phyloP scores from a whole-genome alignment of 2,113 vertebrate species.

The Tapirus terrestris region DNA sequence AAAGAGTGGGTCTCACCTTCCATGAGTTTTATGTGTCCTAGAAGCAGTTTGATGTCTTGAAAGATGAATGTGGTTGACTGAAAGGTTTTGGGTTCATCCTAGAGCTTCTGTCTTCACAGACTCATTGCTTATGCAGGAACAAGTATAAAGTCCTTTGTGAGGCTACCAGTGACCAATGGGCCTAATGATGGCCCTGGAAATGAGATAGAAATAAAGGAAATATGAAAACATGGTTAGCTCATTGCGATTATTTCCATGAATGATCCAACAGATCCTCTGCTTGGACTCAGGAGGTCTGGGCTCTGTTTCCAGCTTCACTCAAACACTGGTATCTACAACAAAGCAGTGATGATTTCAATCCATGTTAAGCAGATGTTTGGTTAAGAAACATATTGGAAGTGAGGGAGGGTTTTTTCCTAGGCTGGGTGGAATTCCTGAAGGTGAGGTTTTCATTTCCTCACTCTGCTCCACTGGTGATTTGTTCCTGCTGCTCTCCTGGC shows the following conservation, averaged over 20 bases:
- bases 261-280: background rate
- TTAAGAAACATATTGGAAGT: background rate
- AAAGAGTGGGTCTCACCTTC: background rate
- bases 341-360: background rate
- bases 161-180: background rate
- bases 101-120: background rate
- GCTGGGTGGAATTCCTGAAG: background rate
- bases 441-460: background rate
- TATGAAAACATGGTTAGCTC: background rate
- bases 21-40: background rate
- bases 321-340: background rate
- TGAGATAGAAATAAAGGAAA: background rate
- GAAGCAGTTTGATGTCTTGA: background rate
- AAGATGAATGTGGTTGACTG: background rate
- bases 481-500: background rate
- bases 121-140: background rate
- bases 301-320: background rate
- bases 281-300: background rate
- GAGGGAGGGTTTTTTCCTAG: background rate
- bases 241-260: background rate
- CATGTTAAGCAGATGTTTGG: background rate
- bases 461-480: background rate
- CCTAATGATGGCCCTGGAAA: background rate
- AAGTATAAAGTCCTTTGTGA: background rate
- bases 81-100: background rate